Conservation (phyloP, 1,140 invertebrate genomes). For the Frieseomelitta varia region DNA sequence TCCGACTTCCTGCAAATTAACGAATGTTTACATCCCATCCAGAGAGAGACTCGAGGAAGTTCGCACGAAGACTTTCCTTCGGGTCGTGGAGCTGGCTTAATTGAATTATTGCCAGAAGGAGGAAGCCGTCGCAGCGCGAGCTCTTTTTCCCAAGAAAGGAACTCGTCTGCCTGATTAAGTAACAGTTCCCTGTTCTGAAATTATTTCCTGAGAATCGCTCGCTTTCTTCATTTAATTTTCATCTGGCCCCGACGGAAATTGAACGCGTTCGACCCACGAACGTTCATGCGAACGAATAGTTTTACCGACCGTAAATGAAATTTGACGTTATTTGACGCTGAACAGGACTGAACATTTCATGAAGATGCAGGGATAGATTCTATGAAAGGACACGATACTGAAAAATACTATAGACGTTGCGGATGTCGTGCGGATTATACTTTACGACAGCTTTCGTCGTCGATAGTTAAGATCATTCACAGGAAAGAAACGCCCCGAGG, state of each 20-base stretch:
- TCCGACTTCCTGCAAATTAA: constrained; percentile 49
- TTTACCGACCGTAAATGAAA: background rate
- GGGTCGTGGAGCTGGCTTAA: constrained; percentile 14
- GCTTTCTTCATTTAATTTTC: constrained; percentile 4
- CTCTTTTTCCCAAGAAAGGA: constrained; percentile 37
- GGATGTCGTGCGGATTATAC: background rate
- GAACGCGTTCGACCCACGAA: background rate
- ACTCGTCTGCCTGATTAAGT: constrained; percentile 43
- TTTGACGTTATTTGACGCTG: too few relatives aligned
- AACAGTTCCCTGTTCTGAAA: constrained; percentile 19
- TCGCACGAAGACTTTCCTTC: constrained; percentile 50
- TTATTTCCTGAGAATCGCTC: constrained; percentile 43
- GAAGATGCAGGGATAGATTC: too few relatives aligned
- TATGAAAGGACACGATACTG: too few relatives aligned
- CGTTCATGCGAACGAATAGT: background rate
- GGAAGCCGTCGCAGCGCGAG: constrained; percentile 35
- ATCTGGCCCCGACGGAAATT: background rate
- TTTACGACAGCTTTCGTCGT: background rate
- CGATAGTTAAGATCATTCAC: background rate
- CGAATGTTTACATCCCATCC: constrained; percentile 5
- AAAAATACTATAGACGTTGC: background rate
- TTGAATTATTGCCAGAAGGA: constrained; percentile 46
- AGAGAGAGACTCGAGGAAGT: constrained; percentile 36
- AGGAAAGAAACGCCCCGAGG: background rate
- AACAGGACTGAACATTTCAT: too few relatives aligned